These are phyloP conservation scores for Xestia sexstrigata DNA, from an alignment of 2,888 invertebrate species.

Conservation along the genomic window DNA sequence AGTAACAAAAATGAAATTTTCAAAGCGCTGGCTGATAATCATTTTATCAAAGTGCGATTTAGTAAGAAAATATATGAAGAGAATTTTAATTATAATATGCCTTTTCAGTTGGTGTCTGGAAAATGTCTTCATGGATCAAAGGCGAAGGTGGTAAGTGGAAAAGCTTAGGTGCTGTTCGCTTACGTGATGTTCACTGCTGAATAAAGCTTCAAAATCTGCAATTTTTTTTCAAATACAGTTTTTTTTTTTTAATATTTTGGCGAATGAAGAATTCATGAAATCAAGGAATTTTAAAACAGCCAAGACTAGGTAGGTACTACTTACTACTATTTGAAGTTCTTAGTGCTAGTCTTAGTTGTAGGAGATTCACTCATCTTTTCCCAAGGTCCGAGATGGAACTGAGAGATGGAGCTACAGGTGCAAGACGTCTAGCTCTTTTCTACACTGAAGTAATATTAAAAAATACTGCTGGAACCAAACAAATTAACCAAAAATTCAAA, in stretches of 20 bases:
- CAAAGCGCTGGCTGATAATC: not conserved
- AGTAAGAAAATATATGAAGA: not conserved
- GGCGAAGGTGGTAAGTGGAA: not conserved
- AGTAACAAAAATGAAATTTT: not conserved
- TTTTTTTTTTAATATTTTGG: no score
- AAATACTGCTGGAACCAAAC: not conserved
- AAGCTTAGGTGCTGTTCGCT: not conserved
- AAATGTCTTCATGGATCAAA: not conserved
- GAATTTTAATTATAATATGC: not conserved
- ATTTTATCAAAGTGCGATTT: not conserved
- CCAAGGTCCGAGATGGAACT: no score
- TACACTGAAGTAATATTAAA: not conserved
- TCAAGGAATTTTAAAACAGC: not conserved
- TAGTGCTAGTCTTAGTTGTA: no score
- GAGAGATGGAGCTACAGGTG: no score
- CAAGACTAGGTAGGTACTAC: not conserved
- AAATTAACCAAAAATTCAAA: no score
- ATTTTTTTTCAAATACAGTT: no score
- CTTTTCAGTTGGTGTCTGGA: not conserved
- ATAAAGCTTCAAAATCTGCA: no score
- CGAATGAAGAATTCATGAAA: not conserved
- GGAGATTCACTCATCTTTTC: no score
- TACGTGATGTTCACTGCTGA: not conserved
- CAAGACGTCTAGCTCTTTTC: not conserved
- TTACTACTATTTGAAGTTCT: no score